Evolutionary conservation across 2,888 invertebrate genomes (phyloP).

Genomic region (Cylindroiulus punctatus): DNA sequence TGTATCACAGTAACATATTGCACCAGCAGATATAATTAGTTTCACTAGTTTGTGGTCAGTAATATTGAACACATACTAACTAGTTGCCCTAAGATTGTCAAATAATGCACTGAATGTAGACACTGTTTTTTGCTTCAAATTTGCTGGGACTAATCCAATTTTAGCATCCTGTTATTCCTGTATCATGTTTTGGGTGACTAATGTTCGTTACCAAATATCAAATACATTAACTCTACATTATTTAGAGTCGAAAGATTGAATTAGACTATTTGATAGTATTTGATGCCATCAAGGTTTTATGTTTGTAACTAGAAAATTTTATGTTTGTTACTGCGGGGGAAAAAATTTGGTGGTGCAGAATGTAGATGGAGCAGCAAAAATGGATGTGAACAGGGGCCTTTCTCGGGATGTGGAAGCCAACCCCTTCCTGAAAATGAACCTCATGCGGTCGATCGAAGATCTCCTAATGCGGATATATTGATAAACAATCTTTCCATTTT

Average conservation of each 20-base stretch:
- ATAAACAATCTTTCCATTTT: slow-evolving; percentile 42
- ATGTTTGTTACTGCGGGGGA: too few species aligned
- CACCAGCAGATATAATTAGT: neutral
- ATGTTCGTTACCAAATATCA: neutral
- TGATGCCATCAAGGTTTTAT: too few species aligned
- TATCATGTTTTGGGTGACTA: neutral
- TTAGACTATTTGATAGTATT: too few species aligned
- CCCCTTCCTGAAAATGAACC: slow-evolving; percentile 16
- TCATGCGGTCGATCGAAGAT: neutral
- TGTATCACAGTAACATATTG: too few species aligned
- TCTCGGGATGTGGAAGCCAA: neutral
- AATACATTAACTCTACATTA: too few species aligned
- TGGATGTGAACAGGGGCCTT: neutral
- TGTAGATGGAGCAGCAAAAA: neutral
- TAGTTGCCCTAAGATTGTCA: too few species aligned
- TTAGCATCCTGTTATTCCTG: neutral
- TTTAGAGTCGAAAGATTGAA: neutral
- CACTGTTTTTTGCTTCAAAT: neutral
- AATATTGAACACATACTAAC: too few species aligned
- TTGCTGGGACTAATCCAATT: neutral
- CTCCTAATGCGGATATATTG: slow-evolving; percentile 44
- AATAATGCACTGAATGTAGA: too few species aligned
- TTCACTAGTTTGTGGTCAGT: neutral
- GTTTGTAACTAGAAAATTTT: too few species aligned
- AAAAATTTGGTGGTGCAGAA: too few species aligned